Evolutionary conservation across 2,113 vertebrate species (phyloP), one percentile per base, ranked within the genome.

Genomic region (Cyphotilapia sp.): DNA sequence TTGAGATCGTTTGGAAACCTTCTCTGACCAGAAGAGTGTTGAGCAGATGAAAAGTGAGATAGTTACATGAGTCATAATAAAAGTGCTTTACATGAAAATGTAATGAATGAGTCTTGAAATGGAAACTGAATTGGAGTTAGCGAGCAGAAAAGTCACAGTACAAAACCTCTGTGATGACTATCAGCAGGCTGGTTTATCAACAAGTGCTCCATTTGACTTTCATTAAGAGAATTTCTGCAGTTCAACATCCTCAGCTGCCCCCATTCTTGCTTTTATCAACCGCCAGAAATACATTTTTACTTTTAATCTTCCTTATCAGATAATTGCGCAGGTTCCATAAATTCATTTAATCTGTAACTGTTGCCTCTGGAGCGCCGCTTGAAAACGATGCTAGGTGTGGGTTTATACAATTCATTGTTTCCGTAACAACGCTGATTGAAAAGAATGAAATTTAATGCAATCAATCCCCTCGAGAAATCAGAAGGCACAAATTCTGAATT

Each of bases 291-390:
- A 71, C 6, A 83, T 71, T 90, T 61, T 59, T 31, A 69, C 81
- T 87, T 90, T 89, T 88, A 86, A 92, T 90, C 90, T 91, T 40
- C 61, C 57, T 4, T 87, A 93, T 94, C 92, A 92, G 90, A 93
- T 93, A 92, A 95, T 91, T 94, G 91, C 88, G 3, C 83, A 40
- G 63, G 90, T 84, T 17, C 88, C 27, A 40, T 51, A 84, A 86
- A 92, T 90, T 81, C 83, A 89, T 90, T 90, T 78, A 81, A 91
- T 92, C 89, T 86, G 63, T 27, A 61, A 63, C 74, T 10, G 81
- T 83, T 54, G 89, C 85, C 85, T 90, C 31, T 5, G 85, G 71
- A 12, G 69, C n/a, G 16, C n/a, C 2, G 71, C 81, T 81, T 53
- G 45, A 61, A 85, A 84, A 78, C 29, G 33, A 57, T 7, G 16